Evolutionary conservation across 2,797 vertebrate genomes (phyloP), one percentile per base, ranked within the genome.

Genomic region (Choloepus didactylus): DNA sequence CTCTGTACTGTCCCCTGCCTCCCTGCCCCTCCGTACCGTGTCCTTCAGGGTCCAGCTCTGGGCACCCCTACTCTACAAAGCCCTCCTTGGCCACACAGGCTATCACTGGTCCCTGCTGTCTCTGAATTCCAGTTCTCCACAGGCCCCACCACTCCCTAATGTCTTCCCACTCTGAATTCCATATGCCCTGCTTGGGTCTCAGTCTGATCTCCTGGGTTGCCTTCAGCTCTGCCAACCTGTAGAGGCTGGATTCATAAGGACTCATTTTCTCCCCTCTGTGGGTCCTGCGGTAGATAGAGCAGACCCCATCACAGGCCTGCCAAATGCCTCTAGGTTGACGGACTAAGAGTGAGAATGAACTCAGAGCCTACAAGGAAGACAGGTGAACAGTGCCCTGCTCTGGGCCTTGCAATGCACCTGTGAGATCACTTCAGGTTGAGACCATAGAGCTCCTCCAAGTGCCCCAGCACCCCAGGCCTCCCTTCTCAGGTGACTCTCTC

Each of bases 401-500:
- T 90, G 95, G 94, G 69, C 87, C 59, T 21, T 44, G 89, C 18
- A 4, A 56, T 2, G 11, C 3, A 29, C 21, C 82, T 6, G 14
- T 3, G 35, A 46, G 73, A 49, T 67, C 72, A 72, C 79, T 29
- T 69, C 1, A 1, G 93, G 89, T 94, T 29, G 76, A 89, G 79
- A 70, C 54, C 29, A 23, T 46, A 60, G 29, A 80, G 46, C 31
- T 73, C 59, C 62, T 92, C 88, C 1, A 3, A 79, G 76, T 29
- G 85, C 89, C 85, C 46, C 29, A 19, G 64, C 3, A 29, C 49
- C 54, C 38, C 15, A 29, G 62, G 44, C 49, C 81, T 67, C 69
- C n/a, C 69, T 80, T 94, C 96, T 97, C 96, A 75, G 41, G 92
- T 92, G 79, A 92, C 9, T 19, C 2, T 41, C 82, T 93, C 87